Base-by-base conservation (phyloP, 1,140 invertebrate genomes). In the Wiebesia pumilae region DNA sequence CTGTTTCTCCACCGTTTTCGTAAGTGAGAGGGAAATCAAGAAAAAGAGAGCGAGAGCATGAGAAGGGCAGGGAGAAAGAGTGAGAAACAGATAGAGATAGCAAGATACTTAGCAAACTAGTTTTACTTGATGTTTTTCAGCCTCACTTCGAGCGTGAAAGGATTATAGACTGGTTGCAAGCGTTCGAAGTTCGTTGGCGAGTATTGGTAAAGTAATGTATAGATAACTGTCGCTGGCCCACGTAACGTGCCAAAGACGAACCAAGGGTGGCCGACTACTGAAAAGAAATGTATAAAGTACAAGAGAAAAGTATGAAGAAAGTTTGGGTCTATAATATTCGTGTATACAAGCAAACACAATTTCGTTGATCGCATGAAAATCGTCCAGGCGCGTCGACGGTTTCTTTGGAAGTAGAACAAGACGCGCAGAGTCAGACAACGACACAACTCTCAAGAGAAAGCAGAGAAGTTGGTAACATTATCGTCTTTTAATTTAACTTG, bases 401-500 rank as follows among this genome's bases (percentile, higher is more conserved):
- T 73, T 75, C 33, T 21, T 43, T 3, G 24, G 3, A 86, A 86
- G 85, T 86, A 86, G 85, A 81, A 82, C 69, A 71, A 82, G 79
- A 1, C 38, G 30, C 51, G 54, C 38, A 65, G 2, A 81, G 84
- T 85, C 85, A 86, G 85, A 75, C 85, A 47, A 30, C 6, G 54
- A 30, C 79, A 30, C 65, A 38, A 80, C 79, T 51, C 51, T 69
- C 81, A 21, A 21, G 40, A 81, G 71, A 80, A 67, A 54, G 65
- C 75, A 30, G 67, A 58, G 54, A 85, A 88, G 79, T 88, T 86
- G 88, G 89, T 88, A 91, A 91, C 90, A 91, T 91, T 91, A 91
- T 91, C 90, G 90, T 90, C 88, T 91, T 91, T 91, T 91, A 91
- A 91, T 91, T 91, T 91, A 91, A 91, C 90, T 91, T 91, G 89